Base-by-base conservation (phyloP, 2,797 vertebrate species). In the Molothrus aeneus region DNA sequence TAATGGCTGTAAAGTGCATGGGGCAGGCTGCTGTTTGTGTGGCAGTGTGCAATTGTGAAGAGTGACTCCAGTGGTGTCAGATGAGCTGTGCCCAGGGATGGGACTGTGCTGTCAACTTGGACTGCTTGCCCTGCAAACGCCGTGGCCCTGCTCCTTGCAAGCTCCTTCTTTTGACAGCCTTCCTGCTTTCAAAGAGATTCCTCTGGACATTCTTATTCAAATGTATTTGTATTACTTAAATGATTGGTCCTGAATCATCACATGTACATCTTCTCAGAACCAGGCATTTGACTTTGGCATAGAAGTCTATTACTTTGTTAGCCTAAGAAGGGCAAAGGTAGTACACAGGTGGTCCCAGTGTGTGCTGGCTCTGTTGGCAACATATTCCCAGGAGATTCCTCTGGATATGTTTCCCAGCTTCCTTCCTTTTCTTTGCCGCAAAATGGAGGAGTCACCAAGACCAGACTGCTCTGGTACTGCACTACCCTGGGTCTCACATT, bases 1-100 rank as follows among this genome's bases (percentile, higher is more conserved):
- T 85, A 68, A 74, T 80, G 96, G 89, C 95, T 97, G 87, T 97
- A 96, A 97, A 96, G 90, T 60, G 70, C 56, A 11, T 6, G 22
- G 71, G 19, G 50, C 53, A 17, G 80, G 80, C 85, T 91, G 65
- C 54, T 83, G 16, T 73, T 92, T 57, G 45, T 94, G 93, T 93
- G 96, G 95, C 54, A 90, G 82, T 95, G 28, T 95, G 90, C 80
- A 91, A 1, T 90, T 93, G 91, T 38, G 51, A 95, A 96, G 95
- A 96, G 96, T 93, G 89, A 92, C 93, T 96, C 94, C 95, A 2
- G 19, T 74, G 61, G 71, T 19, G 10, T 93, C 86, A 71, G 73
- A 47, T 75, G 70, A 81, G 56, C 85, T 13, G 4, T 92, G 69
- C 38, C 80, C 68, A 29, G 82, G 79, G 51, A 86, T 59, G 56